Percentiles rank a stretch among this genome's conserved stretches.
Conservation (phyloP, 1,140 invertebrate genomes). For the Ptiloglossa arizonensis region DNA sequence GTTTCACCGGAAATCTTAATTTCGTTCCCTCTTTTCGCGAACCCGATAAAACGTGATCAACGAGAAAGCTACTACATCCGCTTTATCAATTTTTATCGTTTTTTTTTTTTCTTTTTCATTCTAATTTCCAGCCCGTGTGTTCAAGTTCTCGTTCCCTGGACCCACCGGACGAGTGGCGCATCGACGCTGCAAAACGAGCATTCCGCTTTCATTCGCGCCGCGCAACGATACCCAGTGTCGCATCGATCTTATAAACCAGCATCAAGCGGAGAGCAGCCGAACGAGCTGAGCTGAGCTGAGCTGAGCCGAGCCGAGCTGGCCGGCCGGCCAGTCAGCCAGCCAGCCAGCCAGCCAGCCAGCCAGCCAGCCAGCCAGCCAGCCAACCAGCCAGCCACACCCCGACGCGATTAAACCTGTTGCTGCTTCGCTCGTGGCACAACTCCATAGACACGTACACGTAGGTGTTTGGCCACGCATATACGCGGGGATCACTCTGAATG, state of each 20-base stretch:
- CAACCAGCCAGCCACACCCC: slow-evolving; percentile 73
- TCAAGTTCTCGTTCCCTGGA: slow-evolving; percentile 9
- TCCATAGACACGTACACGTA: slow-evolving; percentile 47
- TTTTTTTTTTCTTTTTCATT: background rate
- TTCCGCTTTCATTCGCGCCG: slow-evolving; percentile 31
- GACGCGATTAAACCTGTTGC: slow-evolving; percentile 79
- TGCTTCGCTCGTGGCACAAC: slow-evolving; percentile 68
- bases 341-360: slow-evolving; percentile 56
- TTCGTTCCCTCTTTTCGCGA: background rate
- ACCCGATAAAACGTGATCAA: slow-evolving; percentile 1
- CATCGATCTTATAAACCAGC: slow-evolving; percentile 71
- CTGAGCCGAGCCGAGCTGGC: slow-evolving; percentile 52
- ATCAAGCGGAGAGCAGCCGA: slow-evolving; percentile 63
- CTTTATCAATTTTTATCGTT: background rate
- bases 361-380: slow-evolving; percentile 53
- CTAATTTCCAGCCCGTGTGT: slow-evolving; percentile 24
- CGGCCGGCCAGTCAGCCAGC: too few relatives aligned
- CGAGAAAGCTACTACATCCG: background rate
- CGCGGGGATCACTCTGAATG: slow-evolving; percentile 25
- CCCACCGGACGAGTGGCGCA: background rate
- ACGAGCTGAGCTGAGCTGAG: slow-evolving; percentile 60
- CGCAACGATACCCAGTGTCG: slow-evolving; percentile 59
- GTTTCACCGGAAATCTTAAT: background rate
- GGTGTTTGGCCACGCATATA: slow-evolving; percentile 45
- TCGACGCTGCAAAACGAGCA: slow-evolving; percentile 36